These are phyloP conservation scores for Agriotes lineatus DNA, from an alignment of 2,888 invertebrate genomes.

Conservation along the genomic window DNA sequence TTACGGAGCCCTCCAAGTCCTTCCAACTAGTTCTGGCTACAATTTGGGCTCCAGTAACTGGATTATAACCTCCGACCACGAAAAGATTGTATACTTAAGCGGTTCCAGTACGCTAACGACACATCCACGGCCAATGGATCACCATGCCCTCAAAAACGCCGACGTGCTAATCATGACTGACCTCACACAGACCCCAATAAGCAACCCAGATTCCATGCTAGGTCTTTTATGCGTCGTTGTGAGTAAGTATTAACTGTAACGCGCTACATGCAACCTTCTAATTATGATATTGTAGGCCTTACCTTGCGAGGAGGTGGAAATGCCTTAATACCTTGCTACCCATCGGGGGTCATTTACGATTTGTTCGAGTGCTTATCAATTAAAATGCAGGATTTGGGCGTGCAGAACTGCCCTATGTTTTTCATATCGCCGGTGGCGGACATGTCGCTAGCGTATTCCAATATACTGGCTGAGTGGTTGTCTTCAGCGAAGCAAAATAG, in stretches of 20 bases:
- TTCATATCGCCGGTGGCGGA: constrained; percentile 98
- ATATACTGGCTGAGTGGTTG: constrained; percentile 98
- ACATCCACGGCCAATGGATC: constrained; percentile 95
- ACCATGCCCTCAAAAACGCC: constrained; percentile 87
- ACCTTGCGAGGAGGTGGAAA: constrained; percentile 93
- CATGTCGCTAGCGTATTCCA: constrained; percentile 94
- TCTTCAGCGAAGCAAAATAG: constrained; percentile 91
- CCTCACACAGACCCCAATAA: constrained; percentile 92
- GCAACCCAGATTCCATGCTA: constrained; percentile 96
- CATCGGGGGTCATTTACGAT: constrained; percentile 96
- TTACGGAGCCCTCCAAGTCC: constrained; percentile 89
- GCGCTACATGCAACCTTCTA: no score
- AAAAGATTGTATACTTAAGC: constrained; percentile 94
- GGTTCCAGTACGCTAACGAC: constrained; percentile 96
- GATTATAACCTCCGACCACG: constrained; percentile 91
- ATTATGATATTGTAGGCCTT: constrained; percentile 76
- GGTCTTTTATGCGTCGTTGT: constrained; percentile 96
- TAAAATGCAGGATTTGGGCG: constrained; percentile 89
- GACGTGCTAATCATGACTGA: constrained; percentile 94
- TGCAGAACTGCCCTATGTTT: constrained; percentile 91
- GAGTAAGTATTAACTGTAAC: constrained; percentile 69
- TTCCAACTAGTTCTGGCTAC: constrained; percentile 96
- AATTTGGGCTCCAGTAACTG: constrained; percentile 98
- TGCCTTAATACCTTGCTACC: constrained; percentile 95
- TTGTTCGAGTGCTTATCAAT: constrained; percentile 95